Evolutionary conservation across 1,140 invertebrate species (phyloP).

Genomic region (Euwallacea similis): DNA sequence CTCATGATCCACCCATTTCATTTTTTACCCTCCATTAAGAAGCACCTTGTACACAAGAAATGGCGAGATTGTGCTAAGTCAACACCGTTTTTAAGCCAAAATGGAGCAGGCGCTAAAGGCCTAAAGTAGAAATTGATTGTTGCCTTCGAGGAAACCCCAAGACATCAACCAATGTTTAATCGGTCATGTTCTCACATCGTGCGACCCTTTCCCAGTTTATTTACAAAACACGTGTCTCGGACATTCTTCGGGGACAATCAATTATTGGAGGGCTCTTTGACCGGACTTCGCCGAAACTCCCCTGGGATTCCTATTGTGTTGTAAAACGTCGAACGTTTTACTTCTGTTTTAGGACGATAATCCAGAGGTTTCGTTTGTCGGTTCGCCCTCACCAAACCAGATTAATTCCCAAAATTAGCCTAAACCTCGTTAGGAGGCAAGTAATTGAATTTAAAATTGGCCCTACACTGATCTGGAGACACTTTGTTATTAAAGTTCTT

Average conservation of each 20-base stretch:
- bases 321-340: conserved; percentile 17
- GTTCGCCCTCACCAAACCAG: neutral
- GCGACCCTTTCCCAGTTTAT: conserved; percentile 1
- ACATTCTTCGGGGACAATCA: conserved; percentile 14
- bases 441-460: conserved; percentile 30
- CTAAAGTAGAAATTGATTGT: too few species aligned
- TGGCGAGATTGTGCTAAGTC: too few species aligned
- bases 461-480: conserved; percentile 19
- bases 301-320: conserved; percentile 11
- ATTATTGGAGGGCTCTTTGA: conserved; percentile 20
- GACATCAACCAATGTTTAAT: neutral
- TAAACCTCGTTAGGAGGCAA: conserved; percentile 15
- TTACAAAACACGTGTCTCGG: conserved; percentile 18
- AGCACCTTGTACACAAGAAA: too few species aligned
- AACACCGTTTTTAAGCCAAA: too few species aligned
- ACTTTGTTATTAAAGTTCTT: conserved; percentile 24
- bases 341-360: neutral
- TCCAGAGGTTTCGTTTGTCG: neutral
- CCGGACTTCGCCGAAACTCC: conserved; percentile 1
- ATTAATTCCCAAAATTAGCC: conserved; percentile 11
- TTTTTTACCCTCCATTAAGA: too few species aligned
- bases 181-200: neutral
- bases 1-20: too few species aligned
- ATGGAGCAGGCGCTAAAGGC: too few species aligned
- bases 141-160: too few species aligned